Percentiles rank a stretch among this genome's conserved stretches.
Evolutionary conservation across 1,140 invertebrate genomes (phyloP).

Genomic region (Macrosteles quadrilineatus): DNA sequence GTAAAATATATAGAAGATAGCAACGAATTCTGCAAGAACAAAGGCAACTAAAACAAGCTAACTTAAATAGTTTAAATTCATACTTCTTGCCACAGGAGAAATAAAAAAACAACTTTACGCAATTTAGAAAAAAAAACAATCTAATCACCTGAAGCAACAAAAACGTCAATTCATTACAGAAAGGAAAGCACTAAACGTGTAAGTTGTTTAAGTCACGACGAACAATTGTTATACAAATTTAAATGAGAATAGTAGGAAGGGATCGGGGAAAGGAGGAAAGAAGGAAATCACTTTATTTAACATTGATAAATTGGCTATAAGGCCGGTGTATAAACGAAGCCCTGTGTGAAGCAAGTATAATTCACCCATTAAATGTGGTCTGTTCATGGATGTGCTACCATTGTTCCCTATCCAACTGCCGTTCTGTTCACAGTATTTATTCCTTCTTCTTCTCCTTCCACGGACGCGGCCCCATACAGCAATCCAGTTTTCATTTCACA

Average conservation of each 20-base stretch:
- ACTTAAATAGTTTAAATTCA: too few species aligned
- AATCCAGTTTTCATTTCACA: constrained; percentile 14
- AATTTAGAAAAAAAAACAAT: too few species aligned
- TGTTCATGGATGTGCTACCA: constrained; percentile 2
- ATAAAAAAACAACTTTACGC: too few species aligned
- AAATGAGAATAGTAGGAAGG: not conserved
- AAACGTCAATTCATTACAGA: too few species aligned
- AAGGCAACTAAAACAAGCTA: too few species aligned
- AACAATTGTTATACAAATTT: not conserved
- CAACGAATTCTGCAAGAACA: too few species aligned
- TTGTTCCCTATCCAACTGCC: constrained; percentile 2
- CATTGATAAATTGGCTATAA: constrained; percentile 13
- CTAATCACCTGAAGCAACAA: too few species aligned
- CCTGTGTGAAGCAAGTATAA: not conserved
- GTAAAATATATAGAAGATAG: too few species aligned
- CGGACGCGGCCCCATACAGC: not conserved
- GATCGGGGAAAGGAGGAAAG: not conserved
- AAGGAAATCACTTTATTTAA: constrained; percentile 12
- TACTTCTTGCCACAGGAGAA: too few species aligned
- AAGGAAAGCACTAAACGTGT: too few species aligned
- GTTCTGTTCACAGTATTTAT: constrained; percentile 2
- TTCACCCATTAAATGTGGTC: constrained; percentile 16
- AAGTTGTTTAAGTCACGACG: not conserved
- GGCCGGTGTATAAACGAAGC: too few species aligned
- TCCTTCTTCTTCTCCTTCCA: not conserved